Base-by-base conservation (phyloP, 1,140 invertebrate species). In the Drosophila aff. region DNA sequence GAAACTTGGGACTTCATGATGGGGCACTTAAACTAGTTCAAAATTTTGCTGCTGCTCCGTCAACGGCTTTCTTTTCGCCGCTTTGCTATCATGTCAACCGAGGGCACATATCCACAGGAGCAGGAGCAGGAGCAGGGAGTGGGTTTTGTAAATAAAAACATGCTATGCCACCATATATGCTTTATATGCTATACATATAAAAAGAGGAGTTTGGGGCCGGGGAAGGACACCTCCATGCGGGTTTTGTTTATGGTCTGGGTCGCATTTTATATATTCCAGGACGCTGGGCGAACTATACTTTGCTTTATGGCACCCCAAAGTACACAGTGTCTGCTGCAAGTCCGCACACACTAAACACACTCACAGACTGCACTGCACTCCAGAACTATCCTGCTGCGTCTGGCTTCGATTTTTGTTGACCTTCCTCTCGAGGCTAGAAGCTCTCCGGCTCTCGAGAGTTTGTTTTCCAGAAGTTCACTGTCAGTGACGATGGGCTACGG, bases 1-100 rank as follows among this genome's bases (percentile, higher is more conserved):
- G 85, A 90, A 90, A 90, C 85, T 90, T 90, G 85, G 85, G 85
- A 90, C 85, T 90, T 89, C 82, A 90, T 90, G 86, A 90, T 90
- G 85, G 85, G 85, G 86, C 86, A 90, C 85, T 90, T 90, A 90
- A 90, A 90, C 85, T 90, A 90, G 85, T 90, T 91, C 85, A 90
- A 85, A 90, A 79, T 90, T 90, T 84, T 87, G 28, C 74, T 64
- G 59, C 72, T 75, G 71, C 71, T 74, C 59, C 71, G 71, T 74
- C 71, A 74, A 74, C 71, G 69, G 67, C 67, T 72, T 60, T 61
- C 46, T 61, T 68, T 72, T 71, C 44, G 67, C 67, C 69, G 68
- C 72, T 75, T 63, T 59, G 58, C 79, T 78, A 68, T 79, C 78
- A 81, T 85, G 83, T 86, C 82, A 85, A 86, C 82, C 77, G 72